Conservation (phyloP, 2,797 vertebrate species). For the Rhinichthys osculus region DNA sequence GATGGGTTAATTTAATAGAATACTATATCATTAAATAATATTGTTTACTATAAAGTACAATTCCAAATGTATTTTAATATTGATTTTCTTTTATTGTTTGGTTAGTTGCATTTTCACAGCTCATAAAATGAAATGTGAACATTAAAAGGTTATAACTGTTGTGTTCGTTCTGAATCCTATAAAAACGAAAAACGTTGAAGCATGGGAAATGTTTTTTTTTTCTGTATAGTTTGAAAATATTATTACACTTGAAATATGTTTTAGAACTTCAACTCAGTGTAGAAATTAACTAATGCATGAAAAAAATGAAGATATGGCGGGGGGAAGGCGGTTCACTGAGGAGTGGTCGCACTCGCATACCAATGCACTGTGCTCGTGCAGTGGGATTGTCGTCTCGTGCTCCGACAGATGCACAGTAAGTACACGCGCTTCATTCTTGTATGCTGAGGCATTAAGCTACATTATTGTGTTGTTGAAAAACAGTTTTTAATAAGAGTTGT, state of each 20-base stretch:
- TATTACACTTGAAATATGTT: not conserved
- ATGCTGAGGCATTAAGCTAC: not conserved
- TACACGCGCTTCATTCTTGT: not conserved
- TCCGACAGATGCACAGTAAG: constrained; percentile 30
- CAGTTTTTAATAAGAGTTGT: not conserved
- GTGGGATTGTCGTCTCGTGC: not conserved
- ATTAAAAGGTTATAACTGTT: not conserved
- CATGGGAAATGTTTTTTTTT: not conserved
- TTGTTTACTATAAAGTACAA: not conserved
- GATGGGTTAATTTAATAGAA: not conserved
- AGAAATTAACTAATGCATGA: not conserved
- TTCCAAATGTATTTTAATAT: not conserved
- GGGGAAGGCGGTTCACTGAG: not conserved
- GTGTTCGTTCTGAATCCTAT: too few species aligned
- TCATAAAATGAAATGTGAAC: not conserved
- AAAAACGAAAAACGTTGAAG: not conserved
- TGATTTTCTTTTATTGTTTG: too few species aligned
- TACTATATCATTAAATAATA: not conserved
- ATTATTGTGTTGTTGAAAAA: not conserved
- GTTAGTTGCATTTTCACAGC: not conserved
- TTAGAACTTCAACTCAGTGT: too few species aligned
- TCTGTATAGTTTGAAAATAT: not conserved
- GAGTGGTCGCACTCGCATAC: constrained; percentile 4
- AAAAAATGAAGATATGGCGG: not conserved
- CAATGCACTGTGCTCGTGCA: not conserved